These are phyloP conservation scores for Ia io DNA, from an alignment of 2,113 vertebrate species.

Conservation along the genomic window DNA sequence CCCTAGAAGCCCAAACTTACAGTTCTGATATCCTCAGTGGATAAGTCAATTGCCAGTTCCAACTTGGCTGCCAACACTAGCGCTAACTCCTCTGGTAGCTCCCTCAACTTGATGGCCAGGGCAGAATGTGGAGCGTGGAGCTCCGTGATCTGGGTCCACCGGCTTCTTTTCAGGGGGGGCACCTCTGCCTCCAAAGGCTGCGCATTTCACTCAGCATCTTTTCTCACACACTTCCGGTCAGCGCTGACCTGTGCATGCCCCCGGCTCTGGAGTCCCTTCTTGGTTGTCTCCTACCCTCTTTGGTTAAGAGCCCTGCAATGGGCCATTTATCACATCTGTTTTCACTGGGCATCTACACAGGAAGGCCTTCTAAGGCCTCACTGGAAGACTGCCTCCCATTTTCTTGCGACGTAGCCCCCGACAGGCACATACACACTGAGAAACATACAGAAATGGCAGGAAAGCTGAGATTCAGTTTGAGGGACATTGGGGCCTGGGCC, in stretches of 20 bases:
- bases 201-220: rapidly evolving
- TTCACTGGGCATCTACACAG: neutral
- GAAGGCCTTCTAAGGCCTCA: neutral
- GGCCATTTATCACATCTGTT: rapidly evolving
- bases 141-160: rapidly evolving
- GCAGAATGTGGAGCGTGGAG: rapidly evolving
- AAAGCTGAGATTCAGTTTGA: neutral
- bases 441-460: neutral
- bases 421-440: neutral
- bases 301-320: rapidly evolving
- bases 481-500: neutral
- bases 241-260: neutral
- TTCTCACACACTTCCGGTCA: rapidly evolving
- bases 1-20: neutral
- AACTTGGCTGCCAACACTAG: neutral
- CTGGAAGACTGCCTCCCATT: rapidly evolving
- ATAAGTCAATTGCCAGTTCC: neutral
- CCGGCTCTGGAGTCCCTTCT: neutral
- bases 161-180: rapidly evolving
- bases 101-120: rapidly evolving
- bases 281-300: neutral
- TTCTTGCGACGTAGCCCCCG: neutral
- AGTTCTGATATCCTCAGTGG: neutral
- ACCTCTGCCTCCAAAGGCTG: rapidly evolving
- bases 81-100: neutral